These are phyloP conservation scores for Corythornis leucogaster DNA, from an alignment of 2,797 vertebrate genomes.

Conservation along the genomic window DNA sequence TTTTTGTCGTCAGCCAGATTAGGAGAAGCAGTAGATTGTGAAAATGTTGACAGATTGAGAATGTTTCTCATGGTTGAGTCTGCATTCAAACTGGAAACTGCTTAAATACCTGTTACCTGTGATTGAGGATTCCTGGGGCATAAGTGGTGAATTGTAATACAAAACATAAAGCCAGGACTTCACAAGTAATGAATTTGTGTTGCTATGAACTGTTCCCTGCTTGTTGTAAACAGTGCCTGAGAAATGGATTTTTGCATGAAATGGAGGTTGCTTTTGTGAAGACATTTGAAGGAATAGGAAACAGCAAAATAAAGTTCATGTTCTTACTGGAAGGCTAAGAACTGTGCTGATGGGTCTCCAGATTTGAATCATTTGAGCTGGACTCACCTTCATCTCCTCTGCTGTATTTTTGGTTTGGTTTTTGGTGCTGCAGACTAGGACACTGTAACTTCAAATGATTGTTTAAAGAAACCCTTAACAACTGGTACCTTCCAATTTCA, in stretches of 20 bases:
- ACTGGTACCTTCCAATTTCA: not conserved
- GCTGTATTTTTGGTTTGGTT: not conserved
- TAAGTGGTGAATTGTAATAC: not conserved
- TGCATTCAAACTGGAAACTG: not conserved
- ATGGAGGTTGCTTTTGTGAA: not conserved
- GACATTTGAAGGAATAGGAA: not conserved
- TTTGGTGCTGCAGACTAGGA: not conserved
- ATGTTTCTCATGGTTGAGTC: not conserved
- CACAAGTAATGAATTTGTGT: not conserved
- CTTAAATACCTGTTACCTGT: constrained; percentile 8
- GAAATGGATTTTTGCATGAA: not conserved
- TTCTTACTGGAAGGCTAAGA: not conserved
- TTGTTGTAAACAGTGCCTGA: not conserved
- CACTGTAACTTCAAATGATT: not conserved
- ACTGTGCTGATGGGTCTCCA: not conserved
- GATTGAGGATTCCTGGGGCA: not conserved
- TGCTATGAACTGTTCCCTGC: not conserved
- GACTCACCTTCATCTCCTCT: not conserved
- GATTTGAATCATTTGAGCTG: not conserved
- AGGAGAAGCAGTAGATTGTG: not conserved
- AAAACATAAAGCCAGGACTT: not conserved
- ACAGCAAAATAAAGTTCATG: not conserved
- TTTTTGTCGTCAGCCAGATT: not conserved
- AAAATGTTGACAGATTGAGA: not conserved
- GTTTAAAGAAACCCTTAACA: not conserved